Base-by-base conservation (phyloP, 1,140 invertebrate genomes). In the Myzus persicae region DNA sequence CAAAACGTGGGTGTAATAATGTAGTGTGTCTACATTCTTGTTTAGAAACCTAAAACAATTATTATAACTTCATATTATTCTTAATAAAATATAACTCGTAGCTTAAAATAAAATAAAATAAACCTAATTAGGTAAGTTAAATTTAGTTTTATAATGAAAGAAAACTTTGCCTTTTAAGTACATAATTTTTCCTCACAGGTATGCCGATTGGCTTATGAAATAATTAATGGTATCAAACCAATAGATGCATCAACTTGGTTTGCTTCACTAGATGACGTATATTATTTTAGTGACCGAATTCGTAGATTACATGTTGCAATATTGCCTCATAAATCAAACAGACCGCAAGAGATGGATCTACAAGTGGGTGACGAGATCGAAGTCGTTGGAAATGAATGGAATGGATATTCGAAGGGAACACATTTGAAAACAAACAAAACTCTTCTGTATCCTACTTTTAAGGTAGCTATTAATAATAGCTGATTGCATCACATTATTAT, bases 391-490 rank as follows among this genome's bases (percentile, higher is more conserved):
- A 76, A 76, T 76, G 1, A 18, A 36, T 36, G 14, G 31, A 76
- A 76, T 76, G 59, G 59, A 6, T 76, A 76, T 76, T 76, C 59
- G 1, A 76, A n/a, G 14, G 59, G 59, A 76, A 76, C 14, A 76
- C 4, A 76, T 76, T 76, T 76, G 11, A 36, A 4, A 76, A 76
- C 59, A n/a, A 76, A 76, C n/a, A 76, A 76, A 76, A n/a, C 59
- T 76, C 59, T 76, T n/a, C n/a, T 76, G 31, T 76, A 76, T 76
- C 59, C 59, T 76, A 76, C 59, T 76, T 76, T 76, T 76, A 76
- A 76, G n/a, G 59, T 76, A 44, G 8, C 14, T 76, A 51, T 51
- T 76, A n/a, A 0, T n/a, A 76, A 5, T 76, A n/a, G n/a, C 14
- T 76, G 11, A n/a, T 76, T n/a, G 11, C 59, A 67, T 67, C 4